Evolutionary conservation across 2,888 invertebrate genomes (phyloP).

Genomic region (Spodoptera littoralis): DNA sequence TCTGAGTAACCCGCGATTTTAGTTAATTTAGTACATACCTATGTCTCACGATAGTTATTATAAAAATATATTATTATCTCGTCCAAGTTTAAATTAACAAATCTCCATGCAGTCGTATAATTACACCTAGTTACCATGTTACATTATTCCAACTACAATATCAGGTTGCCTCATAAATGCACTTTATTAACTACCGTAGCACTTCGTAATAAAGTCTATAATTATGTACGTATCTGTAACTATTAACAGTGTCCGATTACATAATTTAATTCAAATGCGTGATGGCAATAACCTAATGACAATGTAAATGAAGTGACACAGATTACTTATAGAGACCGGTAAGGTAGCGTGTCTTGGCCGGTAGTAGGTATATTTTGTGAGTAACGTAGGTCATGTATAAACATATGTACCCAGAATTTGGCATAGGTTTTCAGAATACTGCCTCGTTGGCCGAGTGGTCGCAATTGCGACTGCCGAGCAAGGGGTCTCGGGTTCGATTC

Average conservation of each 20-base stretch:
- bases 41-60: too few relatives aligned
- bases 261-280: constrained; percentile 39
- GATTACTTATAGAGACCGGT: not conserved
- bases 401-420: too few relatives aligned
- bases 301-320: constrained; percentile 20
- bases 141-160: constrained; percentile 28
- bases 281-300: constrained; percentile 44
- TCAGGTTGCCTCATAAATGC: constrained; percentile 10
- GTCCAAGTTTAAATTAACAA: constrained; percentile 5
- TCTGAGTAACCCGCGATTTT: too few relatives aligned
- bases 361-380: too few relatives aligned
- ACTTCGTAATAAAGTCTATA: constrained; percentile 23
- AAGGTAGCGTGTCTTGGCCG: not conserved
- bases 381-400: too few relatives aligned
- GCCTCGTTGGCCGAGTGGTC: too few relatives aligned
- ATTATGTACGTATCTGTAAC: not conserved
- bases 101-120: constrained; percentile 5
- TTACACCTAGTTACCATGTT: constrained; percentile 8
- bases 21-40: too few relatives aligned
- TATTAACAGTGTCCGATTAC: constrained; percentile 24
- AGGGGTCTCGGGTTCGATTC: too few relatives aligned
- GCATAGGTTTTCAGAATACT: too few relatives aligned
- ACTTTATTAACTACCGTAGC: not conserved
- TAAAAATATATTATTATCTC: too few relatives aligned
- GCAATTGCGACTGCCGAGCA: too few relatives aligned